Base-by-base conservation (phyloP, 2,888 invertebrate species). In the Scaptodrosophila latifasciaeformis region DNA sequence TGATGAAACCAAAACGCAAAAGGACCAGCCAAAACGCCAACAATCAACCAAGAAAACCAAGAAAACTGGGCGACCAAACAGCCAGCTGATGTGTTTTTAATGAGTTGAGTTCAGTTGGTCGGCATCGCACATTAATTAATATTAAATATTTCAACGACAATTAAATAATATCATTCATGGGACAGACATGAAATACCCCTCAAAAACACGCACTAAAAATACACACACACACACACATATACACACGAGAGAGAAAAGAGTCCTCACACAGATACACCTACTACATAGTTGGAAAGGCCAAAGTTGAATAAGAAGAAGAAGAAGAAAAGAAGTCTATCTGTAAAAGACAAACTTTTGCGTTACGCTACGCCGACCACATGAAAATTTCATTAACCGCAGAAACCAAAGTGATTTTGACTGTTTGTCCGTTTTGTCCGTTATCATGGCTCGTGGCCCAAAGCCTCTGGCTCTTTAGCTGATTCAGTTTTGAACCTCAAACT, bases 71-170 rank as follows among this genome's bases (percentile, higher is more conserved):
- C n/a, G n/a, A 13, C 10, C 34, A 6, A 15, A 13, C 34, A 6
- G 13, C 15, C 1, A 34, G 49, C 55, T 76, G 78, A 76, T 76
- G 81, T 64, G 71, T 69, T 81, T 76, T 81, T 76, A 75, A 76
- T 76, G 76, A 81, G 75, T 61, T 63, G 53, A 52, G 18, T 37
- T 30, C 9, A 34, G 18, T 18, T 39, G 18, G 7, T 40, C 47
- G 42, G 35, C 24, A 24, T 42, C 42, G 75, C 43, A 62, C 81
- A 78, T 75, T 67, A 78, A 76, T 78, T 81, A 81, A 81, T 78
- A 75, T 74, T 81, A 76, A 76, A 76, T 81, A 78, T 81, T 76
- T 81, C 63, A 71, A 58, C 65, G 64, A 70, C 67, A 78, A 65
- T 78, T 78, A 81, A 75, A 75, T 70, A 59, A 62, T 62, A 67